phyloP scores from a whole-genome alignment of 2,888 invertebrate species.

The Callosobruchus maculatus region DNA sequence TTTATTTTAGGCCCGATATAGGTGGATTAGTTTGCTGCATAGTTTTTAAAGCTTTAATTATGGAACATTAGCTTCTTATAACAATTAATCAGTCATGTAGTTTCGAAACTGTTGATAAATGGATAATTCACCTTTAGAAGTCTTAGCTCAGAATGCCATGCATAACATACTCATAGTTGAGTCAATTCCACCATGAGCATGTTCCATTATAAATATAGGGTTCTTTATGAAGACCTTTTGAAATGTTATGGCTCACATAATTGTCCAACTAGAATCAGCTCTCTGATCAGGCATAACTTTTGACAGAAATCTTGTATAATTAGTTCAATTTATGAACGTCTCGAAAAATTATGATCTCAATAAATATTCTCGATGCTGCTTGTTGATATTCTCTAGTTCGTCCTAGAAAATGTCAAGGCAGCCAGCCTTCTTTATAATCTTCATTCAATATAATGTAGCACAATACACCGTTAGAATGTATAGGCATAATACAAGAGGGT shows the following conservation, averaged over 20 bases:
- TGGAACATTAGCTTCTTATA: too few relatives aligned
- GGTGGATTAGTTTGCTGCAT: too few relatives aligned
- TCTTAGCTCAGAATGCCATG: too few relatives aligned
- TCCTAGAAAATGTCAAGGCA: not conserved
- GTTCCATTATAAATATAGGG: too few relatives aligned
- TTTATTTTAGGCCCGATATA: too few relatives aligned
- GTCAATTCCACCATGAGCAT: too few relatives aligned
- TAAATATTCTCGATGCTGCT: not conserved
- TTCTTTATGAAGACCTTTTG: not conserved
- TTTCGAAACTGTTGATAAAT: too few relatives aligned
- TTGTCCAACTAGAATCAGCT: not conserved
- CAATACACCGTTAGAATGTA: not conserved
- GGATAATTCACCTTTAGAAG: too few relatives aligned
- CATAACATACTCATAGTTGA: too few relatives aligned
- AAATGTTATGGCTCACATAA: not conserved
- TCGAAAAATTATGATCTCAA: not conserved
- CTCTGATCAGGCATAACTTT: not conserved
- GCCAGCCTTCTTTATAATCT: not conserved
- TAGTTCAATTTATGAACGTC: not conserved
- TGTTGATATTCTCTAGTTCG: not conserved
- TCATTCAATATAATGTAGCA: not conserved
- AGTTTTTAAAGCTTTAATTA: too few relatives aligned
- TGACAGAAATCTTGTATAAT: not conserved
- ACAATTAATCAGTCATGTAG: too few relatives aligned
- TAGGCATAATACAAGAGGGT: not conserved